Evolutionary conservation across 2,888 invertebrate species (phyloP).

Genomic region (Thymelicus lineola): DNA sequence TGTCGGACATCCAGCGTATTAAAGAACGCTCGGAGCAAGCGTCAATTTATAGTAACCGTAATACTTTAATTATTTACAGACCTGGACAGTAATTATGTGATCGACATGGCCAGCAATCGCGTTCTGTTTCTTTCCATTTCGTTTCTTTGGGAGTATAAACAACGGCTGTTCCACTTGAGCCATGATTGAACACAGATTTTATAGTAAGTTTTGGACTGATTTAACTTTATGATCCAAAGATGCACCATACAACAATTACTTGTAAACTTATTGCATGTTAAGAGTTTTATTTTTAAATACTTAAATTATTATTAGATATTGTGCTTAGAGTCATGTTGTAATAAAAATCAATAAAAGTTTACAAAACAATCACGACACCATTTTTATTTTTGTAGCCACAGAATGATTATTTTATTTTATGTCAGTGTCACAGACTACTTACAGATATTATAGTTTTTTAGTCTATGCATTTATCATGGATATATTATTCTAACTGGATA

Average conservation of each 20-base stretch:
- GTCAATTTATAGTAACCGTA: too few relatives aligned
- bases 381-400: too few relatives aligned
- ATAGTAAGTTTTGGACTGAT: neutral
- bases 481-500: too few relatives aligned
- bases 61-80: slow-evolving; percentile 49
- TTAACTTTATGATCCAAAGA: neutral
- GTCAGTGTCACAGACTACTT: too few relatives aligned
- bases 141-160: slow-evolving; percentile 86
- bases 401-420: too few relatives aligned
- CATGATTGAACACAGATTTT: slow-evolving; percentile 51
- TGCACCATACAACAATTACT: neutral
- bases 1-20: too few relatives aligned
- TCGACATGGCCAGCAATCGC: slow-evolving; percentile 84
- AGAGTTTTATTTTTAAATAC: neutral
- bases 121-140: slow-evolving; percentile 83
- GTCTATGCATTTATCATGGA: too few relatives aligned
- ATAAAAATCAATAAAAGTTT: slow-evolving; percentile 24
- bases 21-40: too few relatives aligned
- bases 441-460: too few relatives aligned
- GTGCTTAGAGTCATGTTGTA: slow-evolving; percentile 4
- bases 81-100: slow-evolving; percentile 87
- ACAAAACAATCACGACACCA: slow-evolving; percentile 10
- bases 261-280: neutral
- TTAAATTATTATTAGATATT: slow-evolving; percentile 4
- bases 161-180: slow-evolving; percentile 80